phyloP scores from a whole-genome alignment of 2,888 invertebrate genomes.

The Cheiracanthium punctorium region DNA sequence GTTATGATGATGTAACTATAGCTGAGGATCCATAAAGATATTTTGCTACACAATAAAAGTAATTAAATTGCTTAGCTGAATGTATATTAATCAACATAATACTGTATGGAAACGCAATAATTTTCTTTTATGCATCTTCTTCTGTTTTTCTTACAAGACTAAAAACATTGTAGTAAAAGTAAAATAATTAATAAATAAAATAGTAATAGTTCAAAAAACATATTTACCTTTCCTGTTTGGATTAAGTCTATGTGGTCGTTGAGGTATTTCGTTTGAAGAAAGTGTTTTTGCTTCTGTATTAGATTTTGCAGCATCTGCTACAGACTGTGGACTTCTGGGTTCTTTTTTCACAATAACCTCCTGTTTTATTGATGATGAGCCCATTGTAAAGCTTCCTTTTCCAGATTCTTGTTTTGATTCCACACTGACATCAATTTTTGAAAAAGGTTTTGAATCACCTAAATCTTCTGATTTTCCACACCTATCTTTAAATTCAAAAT shows the following conservation, averaged over 20 bases:
- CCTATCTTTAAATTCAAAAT: constrained; percentile 42
- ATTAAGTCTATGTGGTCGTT: constrained; percentile 67
- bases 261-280: constrained; percentile 34
- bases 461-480: constrained; percentile 7
- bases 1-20: too few species aligned
- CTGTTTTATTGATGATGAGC: constrained; percentile 50
- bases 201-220: too few species aligned
- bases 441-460: not conserved
- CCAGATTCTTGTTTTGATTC: constrained; percentile 72
- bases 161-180: too few species aligned
- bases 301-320: constrained; percentile 74
- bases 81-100: too few species aligned
- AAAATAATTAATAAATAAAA: too few species aligned
- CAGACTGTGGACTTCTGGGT: constrained; percentile 79
- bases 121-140: too few species aligned
- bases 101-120: too few species aligned
- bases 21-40: too few species aligned
- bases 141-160: too few species aligned
- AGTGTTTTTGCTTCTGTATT: constrained; percentile 63
- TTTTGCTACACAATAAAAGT: too few species aligned
- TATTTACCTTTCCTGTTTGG: constrained; percentile 68
- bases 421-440: constrained; percentile 70
- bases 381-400: constrained; percentile 34
- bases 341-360: constrained; percentile 80
- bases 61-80: too few species aligned